Evolutionary conservation across 2,113 vertebrate species (phyloP).

Genomic region (Neodon shergylaensis): DNA sequence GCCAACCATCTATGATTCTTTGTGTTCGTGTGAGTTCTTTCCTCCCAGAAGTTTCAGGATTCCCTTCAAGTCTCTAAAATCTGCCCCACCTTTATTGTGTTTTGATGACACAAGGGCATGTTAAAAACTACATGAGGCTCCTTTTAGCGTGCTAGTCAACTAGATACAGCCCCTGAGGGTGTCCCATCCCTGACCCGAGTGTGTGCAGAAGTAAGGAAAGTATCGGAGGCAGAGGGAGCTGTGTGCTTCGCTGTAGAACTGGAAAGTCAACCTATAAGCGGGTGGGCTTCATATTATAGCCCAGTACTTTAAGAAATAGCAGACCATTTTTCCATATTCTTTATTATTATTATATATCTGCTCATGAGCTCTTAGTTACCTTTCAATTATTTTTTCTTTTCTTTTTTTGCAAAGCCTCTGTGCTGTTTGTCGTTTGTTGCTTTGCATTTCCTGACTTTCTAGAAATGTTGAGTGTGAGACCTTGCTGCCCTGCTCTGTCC

Average conservation of each 20-base stretch:
- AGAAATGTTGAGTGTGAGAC: background rate
- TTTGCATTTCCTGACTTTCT: background rate
- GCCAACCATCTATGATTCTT: background rate
- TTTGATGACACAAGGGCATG: background rate
- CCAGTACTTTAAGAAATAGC: fast-evolving
- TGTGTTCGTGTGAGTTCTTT: background rate
- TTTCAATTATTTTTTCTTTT: background rate
- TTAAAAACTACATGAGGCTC: background rate
- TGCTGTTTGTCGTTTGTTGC: fast-evolving
- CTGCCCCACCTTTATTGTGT: background rate
- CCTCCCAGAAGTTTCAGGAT: background rate
- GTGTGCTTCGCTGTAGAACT: fast-evolving
- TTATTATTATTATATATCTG: fast-evolving
- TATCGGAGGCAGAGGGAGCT: background rate
- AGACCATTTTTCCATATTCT: background rate
- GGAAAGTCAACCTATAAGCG: background rate
- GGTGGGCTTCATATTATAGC: background rate
- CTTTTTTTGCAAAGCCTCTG: background rate
- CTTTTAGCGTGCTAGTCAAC: background rate
- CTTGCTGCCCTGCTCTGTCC: background rate
- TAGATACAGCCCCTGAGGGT: background rate
- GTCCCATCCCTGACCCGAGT: background rate
- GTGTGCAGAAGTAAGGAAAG: background rate
- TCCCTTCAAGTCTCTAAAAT: background rate
- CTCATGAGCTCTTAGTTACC: background rate